Evolutionary conservation across 92 coral and sea anemone genomes (phyloP), one percentile per base, ranked within the genome.

Genomic region (Epizoanthus rinbou): DNA sequence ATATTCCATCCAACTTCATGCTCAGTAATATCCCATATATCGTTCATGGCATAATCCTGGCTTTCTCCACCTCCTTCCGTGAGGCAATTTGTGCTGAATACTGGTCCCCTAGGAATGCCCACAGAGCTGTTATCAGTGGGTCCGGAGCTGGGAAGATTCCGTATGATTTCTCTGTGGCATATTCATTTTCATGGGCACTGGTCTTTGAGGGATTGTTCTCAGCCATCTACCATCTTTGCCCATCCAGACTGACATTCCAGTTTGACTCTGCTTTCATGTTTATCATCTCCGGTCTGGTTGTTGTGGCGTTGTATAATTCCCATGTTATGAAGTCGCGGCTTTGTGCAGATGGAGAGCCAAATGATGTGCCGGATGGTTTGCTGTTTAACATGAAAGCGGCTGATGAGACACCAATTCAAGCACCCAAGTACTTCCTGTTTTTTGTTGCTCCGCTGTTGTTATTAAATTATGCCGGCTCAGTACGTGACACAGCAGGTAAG

Each of bases 191-290:
- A 50, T 94, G 98, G 98, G 95, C 98, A 5, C 78, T 95, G 90
- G 83, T 90, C 76, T 94, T 95, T 76, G 91, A 95, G 65, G 98
- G 98, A 2, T 78, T 95, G 57, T 95, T 95, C 80, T 95, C 98
- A 5, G 95, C 98, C 3, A 91, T 91, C 5, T 95, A 95, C 58
- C 98, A 95, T 76, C 83, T 95, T 33, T 95, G 98, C 45, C 98
- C 98, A 3, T 94, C 98, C 84, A 87, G 98, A 23, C 89, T 95
- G 81, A 95, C 98, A 15, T 95, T 95, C 69, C 98, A 95, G 96
- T 95, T 95, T 80, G 98, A 95, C 84, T 91, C 98, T 0, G 98
- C 98, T 19, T 95, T 95, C 85, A 95, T 95, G 98, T 95, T 95
- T 80, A 92, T 95, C 74, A 95, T 95, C 37, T 91, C 96, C 3